Conservation (phyloP, 2,797 vertebrate genomes). For the Scarus forsteni region DNA sequence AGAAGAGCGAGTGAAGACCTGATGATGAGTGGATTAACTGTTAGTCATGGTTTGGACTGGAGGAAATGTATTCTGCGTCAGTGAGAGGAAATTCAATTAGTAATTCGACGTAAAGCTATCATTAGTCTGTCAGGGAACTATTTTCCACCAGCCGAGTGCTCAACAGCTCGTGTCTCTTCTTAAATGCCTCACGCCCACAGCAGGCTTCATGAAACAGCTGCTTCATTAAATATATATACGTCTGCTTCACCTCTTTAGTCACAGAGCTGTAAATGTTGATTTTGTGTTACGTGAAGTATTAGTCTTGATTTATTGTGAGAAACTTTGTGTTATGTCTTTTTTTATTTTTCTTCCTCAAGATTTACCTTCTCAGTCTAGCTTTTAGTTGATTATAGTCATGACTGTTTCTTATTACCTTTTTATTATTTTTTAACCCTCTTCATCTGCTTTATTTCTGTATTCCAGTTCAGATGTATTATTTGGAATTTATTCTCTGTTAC, state of each 20-base stretch:
- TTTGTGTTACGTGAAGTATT: not conserved
- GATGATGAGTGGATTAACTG: conserved; percentile 21
- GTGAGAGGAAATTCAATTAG: conserved; percentile 78
- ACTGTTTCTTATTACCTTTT: too few species aligned
- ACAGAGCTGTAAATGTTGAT: not conserved
- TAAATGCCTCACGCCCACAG: conserved; percentile 41
- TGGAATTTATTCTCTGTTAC: too few species aligned
- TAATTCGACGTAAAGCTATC: conserved; percentile 72
- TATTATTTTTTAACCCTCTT: too few species aligned
- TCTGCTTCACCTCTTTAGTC: conserved; percentile 45
- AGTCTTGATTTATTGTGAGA: not conserved
- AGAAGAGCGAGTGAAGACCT: not conserved
- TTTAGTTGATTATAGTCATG: too few species aligned
- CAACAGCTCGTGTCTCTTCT: conserved; percentile 63
- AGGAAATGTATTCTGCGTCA: conserved; percentile 69
- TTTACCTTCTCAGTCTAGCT: too few species aligned
- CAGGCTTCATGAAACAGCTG: conserved; percentile 40
- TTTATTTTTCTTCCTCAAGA: too few species aligned
- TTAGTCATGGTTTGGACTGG: conserved; percentile 25
- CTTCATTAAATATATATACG: conserved; percentile 26
- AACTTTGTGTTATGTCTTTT: not conserved
- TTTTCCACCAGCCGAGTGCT: conserved; percentile 74
- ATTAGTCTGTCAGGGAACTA: conserved; percentile 77
- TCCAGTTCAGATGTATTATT: too few species aligned
- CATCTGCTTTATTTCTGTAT: too few species aligned